phyloP scores from a whole-genome alignment of 2,797 vertebrate species.

The Coluber constrictor region DNA sequence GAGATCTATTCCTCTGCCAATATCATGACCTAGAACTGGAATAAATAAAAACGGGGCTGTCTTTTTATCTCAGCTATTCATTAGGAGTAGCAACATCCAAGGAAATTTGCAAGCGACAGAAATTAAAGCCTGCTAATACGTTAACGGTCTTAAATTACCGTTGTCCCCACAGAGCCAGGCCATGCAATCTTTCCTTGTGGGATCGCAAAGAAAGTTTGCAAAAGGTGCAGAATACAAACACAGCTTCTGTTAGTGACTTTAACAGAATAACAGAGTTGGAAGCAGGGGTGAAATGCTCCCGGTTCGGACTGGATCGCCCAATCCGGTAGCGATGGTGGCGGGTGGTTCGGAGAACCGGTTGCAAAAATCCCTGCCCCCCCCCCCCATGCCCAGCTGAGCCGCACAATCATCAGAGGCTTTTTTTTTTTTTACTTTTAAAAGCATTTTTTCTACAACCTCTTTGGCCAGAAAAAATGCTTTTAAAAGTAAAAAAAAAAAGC shows the following conservation, averaged over 20 bases:
- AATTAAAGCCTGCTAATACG: conserved; percentile 41
- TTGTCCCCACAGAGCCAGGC: conserved; percentile 31
- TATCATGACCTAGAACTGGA: conserved; percentile 35
- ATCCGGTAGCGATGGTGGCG: too few relatives aligned
- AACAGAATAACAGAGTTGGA: too few relatives aligned
- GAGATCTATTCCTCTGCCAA: conserved; percentile 37
- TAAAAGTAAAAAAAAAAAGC: too few relatives aligned
- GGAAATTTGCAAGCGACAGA: conserved; percentile 46
- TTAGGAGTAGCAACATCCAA: conserved; percentile 56
- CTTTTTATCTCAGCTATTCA: conserved; percentile 46
- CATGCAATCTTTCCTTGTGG: neutral
- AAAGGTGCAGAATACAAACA: neutral
- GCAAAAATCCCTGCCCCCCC: too few relatives aligned
- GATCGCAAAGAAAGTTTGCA: neutral
- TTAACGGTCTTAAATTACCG: conserved; percentile 46
- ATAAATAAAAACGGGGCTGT: conserved; percentile 52
- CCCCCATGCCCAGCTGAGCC: too few relatives aligned
- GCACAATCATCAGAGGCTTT: too few relatives aligned
- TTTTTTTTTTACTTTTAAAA: too few relatives aligned
- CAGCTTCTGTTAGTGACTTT: neutral
- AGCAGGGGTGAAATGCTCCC: too few relatives aligned
- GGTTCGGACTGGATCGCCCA: too few relatives aligned
- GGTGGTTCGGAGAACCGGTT: too few relatives aligned
- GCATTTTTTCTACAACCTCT: too few relatives aligned
- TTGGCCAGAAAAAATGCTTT: too few relatives aligned